Base-by-base conservation (phyloP, 2,888 invertebrate genomes). In the Callinectes sapidus region DNA sequence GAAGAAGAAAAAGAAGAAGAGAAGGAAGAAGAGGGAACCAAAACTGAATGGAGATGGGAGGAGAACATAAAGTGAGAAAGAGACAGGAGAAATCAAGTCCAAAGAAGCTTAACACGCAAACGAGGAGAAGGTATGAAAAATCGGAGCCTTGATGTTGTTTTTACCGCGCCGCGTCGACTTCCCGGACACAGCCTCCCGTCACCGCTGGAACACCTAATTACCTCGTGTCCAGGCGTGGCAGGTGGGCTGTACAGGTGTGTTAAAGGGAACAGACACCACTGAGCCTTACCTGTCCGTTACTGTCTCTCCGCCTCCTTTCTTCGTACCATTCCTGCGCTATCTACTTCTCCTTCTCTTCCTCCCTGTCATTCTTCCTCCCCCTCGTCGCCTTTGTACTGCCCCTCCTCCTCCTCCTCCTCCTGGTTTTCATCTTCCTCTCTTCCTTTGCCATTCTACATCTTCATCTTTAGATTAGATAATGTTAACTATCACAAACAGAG, bases 121-220 rank as follows among this genome's bases (percentile, higher is more conserved):
- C 28, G n/a, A 8, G 28, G 28, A 71, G n/a, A n/a, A 71, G 28
- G 71, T 18, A 61, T 71, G 28, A 81, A 81, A 81, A 81, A 81
- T 10, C 14, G 35, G 35, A 81, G 13, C 2, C 32, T 14, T 14
- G 14, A 14, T 14, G 71, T 81, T 16, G 13, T 32, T 81, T 81
- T 81, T 81, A 81, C 10, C 35, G 35, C 16, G 81, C 16, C 28
- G 77, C 81, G 32, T 81, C 81, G 23, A 32, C 81, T 81, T 35
- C 16, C 32, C 35, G 81, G 81, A 35, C 35, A 81, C 5, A 18
- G 28, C 71, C 10, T 28, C n/a, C 71, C 71, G 81, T 35, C 81
- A 35, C 14, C 81, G 32, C 81, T 1, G 71, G n/a, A 71, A 71
- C 81, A 81, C 81, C 35, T 81, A 81, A 81, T 81, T 81, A 81